Evolutionary conservation across 1,140 invertebrate species (phyloP).

Genomic region (Aricia agestis): DNA sequence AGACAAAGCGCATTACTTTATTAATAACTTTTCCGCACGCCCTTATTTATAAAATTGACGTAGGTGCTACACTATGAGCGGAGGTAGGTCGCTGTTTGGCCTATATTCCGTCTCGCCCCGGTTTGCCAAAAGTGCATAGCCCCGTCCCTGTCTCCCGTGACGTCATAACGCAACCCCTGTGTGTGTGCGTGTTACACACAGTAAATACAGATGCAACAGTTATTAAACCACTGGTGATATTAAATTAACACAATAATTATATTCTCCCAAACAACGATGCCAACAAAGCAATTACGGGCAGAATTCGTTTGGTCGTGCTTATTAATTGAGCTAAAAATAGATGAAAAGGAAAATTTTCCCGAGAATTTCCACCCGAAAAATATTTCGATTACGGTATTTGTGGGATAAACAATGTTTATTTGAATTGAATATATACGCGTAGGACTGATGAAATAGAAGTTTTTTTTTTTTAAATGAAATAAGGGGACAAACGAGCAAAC

Average conservation of each 20-base stretch:
- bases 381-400: neutral
- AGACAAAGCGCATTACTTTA: constrained; percentile 8
- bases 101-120: constrained; percentile 54
- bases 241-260: neutral
- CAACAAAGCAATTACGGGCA: neutral
- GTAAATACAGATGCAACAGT: constrained; percentile 1
- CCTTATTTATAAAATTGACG: constrained; percentile 56
- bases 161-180: constrained; percentile 56
- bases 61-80: constrained; percentile 51
- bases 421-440: too few relatives aligned
- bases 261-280: neutral
- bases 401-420: too few relatives aligned
- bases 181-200: constrained; percentile 33
- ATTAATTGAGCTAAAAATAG: neutral
- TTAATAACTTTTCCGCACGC: constrained; percentile 34
- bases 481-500: too few relatives aligned
- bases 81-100: constrained; percentile 67
- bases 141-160: constrained; percentile 46
- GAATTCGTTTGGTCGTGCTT: neutral
- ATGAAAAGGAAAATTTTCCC: neutral
- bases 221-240: constrained; percentile 6
- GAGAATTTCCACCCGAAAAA: neutral
- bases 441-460: too few relatives aligned
- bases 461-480: too few relatives aligned
- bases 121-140: constrained; percentile 20